Percentiles rank a stretch among this genome's conserved stretches.
These are phyloP conservation scores for Gymnothorax javanicus DNA, from an alignment of 2,797 vertebrate species.

Conservation along the genomic window DNA sequence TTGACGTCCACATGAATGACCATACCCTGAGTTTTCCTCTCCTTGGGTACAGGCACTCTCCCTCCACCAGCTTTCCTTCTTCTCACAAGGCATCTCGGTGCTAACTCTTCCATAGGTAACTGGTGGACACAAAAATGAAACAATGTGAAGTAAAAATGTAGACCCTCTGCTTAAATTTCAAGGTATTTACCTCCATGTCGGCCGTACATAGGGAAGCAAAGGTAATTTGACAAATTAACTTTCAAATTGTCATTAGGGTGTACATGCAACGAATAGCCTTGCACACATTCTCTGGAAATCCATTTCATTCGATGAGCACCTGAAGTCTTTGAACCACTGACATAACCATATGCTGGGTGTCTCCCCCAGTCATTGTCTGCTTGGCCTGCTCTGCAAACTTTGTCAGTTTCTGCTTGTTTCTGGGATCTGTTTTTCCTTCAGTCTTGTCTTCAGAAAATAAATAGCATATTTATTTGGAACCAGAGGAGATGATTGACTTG, in stretches of 20 bases:
- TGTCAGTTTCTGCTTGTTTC: too few species aligned
- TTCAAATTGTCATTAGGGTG: background rate
- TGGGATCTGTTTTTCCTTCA: background rate
- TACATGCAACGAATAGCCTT: too few species aligned
- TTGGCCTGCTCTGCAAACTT: too few species aligned
- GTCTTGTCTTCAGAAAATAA: background rate
- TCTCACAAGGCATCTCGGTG: too few species aligned
- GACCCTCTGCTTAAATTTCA: background rate
- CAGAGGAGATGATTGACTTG: background rate
- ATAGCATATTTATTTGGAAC: background rate
- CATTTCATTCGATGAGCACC: too few species aligned
- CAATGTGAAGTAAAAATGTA: background rate
- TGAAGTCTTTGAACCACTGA: background rate
- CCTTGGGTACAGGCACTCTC: too few species aligned
- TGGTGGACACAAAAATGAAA: background rate
- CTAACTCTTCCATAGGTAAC: too few species aligned
- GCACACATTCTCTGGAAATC: background rate
- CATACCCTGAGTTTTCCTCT: too few species aligned
- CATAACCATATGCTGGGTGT: background rate
- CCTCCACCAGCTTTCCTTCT: too few species aligned
- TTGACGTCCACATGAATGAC: too few species aligned
- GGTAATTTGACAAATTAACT: background rate
- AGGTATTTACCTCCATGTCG: too few species aligned
- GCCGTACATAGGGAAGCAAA: background rate
- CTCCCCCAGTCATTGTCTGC: background rate